Conservation (phyloP, 1,140 invertebrate species). For the Pentalonia nigronervosa region DNA sequence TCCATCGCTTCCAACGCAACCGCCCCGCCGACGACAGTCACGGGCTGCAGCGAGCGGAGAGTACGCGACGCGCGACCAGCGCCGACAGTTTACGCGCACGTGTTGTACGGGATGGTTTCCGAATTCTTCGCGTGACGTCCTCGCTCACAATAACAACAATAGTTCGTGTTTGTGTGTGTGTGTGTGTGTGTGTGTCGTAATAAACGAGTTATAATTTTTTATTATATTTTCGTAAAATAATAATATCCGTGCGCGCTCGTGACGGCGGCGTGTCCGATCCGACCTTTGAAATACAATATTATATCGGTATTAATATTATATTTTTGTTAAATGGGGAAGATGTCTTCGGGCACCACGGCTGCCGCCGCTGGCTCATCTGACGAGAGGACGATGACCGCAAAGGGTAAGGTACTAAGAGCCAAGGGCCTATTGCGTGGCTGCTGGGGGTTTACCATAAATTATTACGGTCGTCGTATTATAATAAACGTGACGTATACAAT, state of each 20-base stretch:
- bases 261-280: neutral
- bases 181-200: neutral
- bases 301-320: neutral
- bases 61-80: neutral
- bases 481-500: conserved; percentile 20
- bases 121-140: neutral
- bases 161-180: neutral
- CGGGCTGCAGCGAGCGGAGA: neutral
- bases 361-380: neutral
- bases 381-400: conserved; percentile 38
- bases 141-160: neutral
- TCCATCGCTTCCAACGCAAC: too few relatives aligned
- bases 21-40: neutral
- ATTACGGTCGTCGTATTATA: neutral
- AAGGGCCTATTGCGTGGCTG: neutral
- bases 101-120: conserved; percentile 6
- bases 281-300: neutral
- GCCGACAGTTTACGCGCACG: conserved; percentile 44
- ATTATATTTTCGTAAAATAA: neutral
- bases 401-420: conserved; percentile 3
- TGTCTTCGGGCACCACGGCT: neutral
- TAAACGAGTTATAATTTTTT: neutral
- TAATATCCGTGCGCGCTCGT: neutral
- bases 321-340: conserved; percentile 29
- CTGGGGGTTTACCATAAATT: neutral